Base-by-base conservation (phyloP, 1,140 invertebrate species). In the Panagrolaimus sp. region DNA sequence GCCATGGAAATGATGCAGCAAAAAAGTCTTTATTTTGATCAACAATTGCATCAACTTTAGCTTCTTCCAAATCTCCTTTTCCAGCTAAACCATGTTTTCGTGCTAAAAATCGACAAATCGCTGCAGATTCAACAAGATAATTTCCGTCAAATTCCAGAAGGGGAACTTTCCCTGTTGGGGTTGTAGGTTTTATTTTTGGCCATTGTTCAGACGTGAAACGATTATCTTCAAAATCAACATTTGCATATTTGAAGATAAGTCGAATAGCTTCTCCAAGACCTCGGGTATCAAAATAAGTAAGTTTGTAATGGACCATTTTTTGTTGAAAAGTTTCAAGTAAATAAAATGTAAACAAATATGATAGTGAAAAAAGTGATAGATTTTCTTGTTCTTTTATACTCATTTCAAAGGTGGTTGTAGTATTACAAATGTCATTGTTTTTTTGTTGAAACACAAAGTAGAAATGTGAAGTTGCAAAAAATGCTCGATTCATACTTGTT, bases 171-270 rank as follows among this genome's bases (percentile, higher is more conserved):
- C 52, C 52, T 1, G 15, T 58, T n/a, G 52, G 52, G 15, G 52
- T 58, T 58, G 52, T 38, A 48, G 47, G 47, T 9, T 62, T 62
- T 3, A 62, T 62, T 32, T 62, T 32, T 24, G 58, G 58, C 58
- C 58, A 62, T 12, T 62, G 10, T 15, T 24, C 58, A 21, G 3
- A 15, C 3, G 17, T 21, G 26, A 62, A 5, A 15, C 58, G 17
- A 14, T 26, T 32, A 14, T 62, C 58, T 14, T 21, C 21, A 32
- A 62, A 62, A 5, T 62, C 26, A 62, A 21, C 58, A 2, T 21
- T 21, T 15, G 58, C 58, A 62, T 62, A 62, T 24, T 21, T 62
- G 14, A 62, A 21, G 7, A 62, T 24, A 21, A 62, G 26, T 21
- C 58, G 4, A 32, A 62, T 62, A 32, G 58, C 14, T 32, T 62